Evolutionary conservation across 2,888 invertebrate genomes (phyloP).

Genomic region (Phragmatobia fuliginosa): DNA sequence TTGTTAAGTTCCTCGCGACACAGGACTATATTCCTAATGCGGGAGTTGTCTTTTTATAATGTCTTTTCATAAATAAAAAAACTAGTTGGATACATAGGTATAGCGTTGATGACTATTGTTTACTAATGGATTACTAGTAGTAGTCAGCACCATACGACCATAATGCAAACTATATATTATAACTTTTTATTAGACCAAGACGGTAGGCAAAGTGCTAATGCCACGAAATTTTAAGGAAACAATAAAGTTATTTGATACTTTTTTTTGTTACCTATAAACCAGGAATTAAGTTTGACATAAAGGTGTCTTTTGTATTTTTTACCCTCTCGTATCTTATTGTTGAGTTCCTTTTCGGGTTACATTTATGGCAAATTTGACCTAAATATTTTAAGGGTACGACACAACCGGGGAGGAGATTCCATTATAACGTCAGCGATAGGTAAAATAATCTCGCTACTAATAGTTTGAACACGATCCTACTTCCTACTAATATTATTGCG

Average conservation of each 20-base stretch:
- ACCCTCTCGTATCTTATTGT: background rate
- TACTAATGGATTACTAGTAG: too few relatives aligned
- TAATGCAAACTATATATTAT: too few relatives aligned
- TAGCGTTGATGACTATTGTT: too few relatives aligned
- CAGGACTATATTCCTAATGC: too few relatives aligned
- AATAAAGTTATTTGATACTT: background rate
- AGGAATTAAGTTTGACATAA: background rate
- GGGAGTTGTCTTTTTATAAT: too few relatives aligned
- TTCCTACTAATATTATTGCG: too few relatives aligned
- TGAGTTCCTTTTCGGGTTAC: background rate
- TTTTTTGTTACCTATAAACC: background rate
- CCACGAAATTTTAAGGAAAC: background rate
- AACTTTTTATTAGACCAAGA: background rate
- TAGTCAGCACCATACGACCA: too few relatives aligned
- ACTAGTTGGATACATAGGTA: too few relatives aligned
- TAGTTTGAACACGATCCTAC: too few relatives aligned
- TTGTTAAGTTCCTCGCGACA: too few relatives aligned
- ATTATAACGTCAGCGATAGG: background rate
- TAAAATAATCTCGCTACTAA: too few relatives aligned
- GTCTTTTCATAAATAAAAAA: too few relatives aligned
- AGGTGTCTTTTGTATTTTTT: background rate
- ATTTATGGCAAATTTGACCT: background rate
- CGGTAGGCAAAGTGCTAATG: background rate
- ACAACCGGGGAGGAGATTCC: background rate
- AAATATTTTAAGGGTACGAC: background rate